Percentiles rank a stretch among this genome's conserved stretches.
These are phyloP conservation scores for Epistrophe grossulariae DNA, from an alignment of 2,888 invertebrate species.

Conservation along the genomic window DNA sequence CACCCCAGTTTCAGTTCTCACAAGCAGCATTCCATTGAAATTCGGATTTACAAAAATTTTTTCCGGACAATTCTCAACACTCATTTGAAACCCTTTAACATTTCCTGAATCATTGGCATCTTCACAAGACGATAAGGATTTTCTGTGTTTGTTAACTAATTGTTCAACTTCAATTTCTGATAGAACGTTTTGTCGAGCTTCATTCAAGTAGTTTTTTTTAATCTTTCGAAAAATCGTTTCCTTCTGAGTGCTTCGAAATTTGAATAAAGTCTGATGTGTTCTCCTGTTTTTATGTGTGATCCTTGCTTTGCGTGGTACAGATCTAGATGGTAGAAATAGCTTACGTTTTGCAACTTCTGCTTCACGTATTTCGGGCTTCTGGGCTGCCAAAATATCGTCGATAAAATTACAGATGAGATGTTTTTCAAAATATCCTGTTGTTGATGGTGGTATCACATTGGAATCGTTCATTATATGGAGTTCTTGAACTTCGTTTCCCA, in stretches of 20 bases:
- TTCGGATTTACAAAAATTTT: background rate
- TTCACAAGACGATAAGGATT: background rate
- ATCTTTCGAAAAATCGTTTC: constrained; percentile 73
- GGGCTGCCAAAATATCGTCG: constrained; percentile 51
- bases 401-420: constrained; percentile 37
- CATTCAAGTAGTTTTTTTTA: constrained; percentile 76
- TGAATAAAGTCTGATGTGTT: constrained; percentile 73
- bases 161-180: constrained; percentile 26
- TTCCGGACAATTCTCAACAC: background rate
- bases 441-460: constrained; percentile 48
- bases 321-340: constrained; percentile 77
- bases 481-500: constrained; percentile 43
- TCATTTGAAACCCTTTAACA: background rate
- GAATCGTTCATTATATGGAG: constrained; percentile 53
- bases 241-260: constrained; percentile 75
- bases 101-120: constrained; percentile 9
- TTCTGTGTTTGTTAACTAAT: background rate
- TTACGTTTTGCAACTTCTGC: constrained; percentile 78
- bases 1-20: constrained; percentile 47
- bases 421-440: constrained; percentile 56
- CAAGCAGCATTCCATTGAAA: constrained; percentile 21
- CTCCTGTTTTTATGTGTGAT: constrained; percentile 52
- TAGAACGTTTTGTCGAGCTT: constrained; percentile 62
- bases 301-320: constrained; percentile 72
- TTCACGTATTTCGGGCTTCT: background rate